Evolutionary conservation across 2,113 vertebrate species (phyloP).

Genomic region (Sapajus apella): DNA sequence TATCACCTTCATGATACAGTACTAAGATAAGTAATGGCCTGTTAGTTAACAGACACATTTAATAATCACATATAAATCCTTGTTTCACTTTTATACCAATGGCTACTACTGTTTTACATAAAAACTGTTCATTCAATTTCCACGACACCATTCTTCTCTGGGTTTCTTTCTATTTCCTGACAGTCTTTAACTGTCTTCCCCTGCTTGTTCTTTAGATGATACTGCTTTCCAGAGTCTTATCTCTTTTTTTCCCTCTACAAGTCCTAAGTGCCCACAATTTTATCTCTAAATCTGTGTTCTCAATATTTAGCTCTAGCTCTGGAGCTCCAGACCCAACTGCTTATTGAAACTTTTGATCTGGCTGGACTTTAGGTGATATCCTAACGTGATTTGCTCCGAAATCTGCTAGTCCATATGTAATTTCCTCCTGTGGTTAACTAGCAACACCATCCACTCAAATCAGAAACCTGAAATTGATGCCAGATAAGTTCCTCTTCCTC

Average conservation of each 20-base stretch:
- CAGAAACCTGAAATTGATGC: neutral
- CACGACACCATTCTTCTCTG: neutral
- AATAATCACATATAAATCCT: neutral
- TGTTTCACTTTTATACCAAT: neutral
- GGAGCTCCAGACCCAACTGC: neutral
- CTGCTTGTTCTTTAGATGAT: neutral
- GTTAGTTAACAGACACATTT: neutral
- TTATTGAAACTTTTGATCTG: neutral
- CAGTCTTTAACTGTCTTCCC: neutral
- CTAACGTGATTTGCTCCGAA: neutral
- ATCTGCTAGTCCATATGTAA: neutral
- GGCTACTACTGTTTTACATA: neutral
- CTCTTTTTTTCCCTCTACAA: neutral
- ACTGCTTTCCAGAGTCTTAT: neutral
- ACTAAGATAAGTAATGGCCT: neutral
- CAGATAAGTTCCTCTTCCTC: neutral
- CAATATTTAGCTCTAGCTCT: neutral
- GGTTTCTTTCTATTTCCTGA: neutral
- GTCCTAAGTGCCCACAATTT: neutral
- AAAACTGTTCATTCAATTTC: neutral
- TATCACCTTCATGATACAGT: neutral
- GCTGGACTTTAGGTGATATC: neutral
- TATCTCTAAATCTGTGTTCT: neutral
- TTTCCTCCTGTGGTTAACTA: neutral
- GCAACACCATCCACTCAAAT: conserved; percentile 11